Base-by-base conservation (phyloP, 2,113 vertebrate species). In the Ascaphus truei region DNA sequence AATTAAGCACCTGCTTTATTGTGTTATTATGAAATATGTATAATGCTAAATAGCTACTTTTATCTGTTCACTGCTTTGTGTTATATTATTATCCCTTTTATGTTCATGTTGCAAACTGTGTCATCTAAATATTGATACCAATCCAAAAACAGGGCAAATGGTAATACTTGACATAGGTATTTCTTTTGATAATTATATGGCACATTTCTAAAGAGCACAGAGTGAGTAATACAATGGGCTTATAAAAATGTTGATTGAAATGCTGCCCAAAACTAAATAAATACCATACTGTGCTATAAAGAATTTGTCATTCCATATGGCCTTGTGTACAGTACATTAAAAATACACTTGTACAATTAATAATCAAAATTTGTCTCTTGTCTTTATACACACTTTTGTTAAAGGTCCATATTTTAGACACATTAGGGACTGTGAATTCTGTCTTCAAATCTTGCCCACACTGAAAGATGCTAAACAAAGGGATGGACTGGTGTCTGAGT, bases 191-290 rank as follows among this genome's bases (percentile, higher is more conserved):
- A 58, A 39, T 58, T 37, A 37, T 58, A 33, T 12, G 25, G 25
- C 56, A 25, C 41, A 62, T 45, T 30, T 62, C 11, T 27, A 62
- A 62, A 62, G 59, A 25, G 45, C 37, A 62, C 25, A 10, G 18
- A 26, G 30, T 45, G 13, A 62, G 31, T 45, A 45, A 45, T 18
- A 62, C 23, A 39, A 45, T 27, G n/a, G 26, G 39, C 30, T 39
- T 47, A 62, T 62, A 62, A 62, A n/a, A 62, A 30, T 31, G n/a
- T 16, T 18, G n/a, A n/a, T n/a, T n/a, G n/a, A n/a, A n/a, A n/a
- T n/a, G n/a, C n/a, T n/a, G n/a, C n/a, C n/a, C n/a, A n/a, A n/a
- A n/a, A n/a, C n/a, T n/a, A n/a, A n/a, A n/a, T n/a, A n/a, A n/a
- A n/a, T n/a, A n/a, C n/a, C n/a, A n/a, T n/a, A n/a, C n/a, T n/a